phyloP scores from a whole-genome alignment of 1,140 invertebrate genomes.

The Akabosia matsudoensis region DNA sequence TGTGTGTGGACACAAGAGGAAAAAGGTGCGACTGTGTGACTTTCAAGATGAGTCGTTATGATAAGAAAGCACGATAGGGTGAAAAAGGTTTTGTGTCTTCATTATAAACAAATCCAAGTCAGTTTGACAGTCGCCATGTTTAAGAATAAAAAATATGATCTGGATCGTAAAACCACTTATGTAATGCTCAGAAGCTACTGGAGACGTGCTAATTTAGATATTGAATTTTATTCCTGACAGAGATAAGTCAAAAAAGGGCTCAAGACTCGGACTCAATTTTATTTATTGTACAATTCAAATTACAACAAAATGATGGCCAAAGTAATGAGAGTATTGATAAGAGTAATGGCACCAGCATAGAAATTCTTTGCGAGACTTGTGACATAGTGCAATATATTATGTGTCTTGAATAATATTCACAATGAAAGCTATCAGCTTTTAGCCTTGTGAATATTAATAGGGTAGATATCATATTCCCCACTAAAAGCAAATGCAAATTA shows the following conservation, averaged over 20 bases:
- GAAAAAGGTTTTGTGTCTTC: constrained; percentile 1
- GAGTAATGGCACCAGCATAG: not conserved
- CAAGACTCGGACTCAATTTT: not conserved
- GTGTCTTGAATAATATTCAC: not conserved
- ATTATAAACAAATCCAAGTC: not conserved
- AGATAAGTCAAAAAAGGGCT: not conserved
- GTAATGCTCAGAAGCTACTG: not conserved
- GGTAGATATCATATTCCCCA: no score
- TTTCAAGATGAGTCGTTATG: constrained; percentile 4
- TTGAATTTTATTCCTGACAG: not conserved
- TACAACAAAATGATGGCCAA: not conserved
- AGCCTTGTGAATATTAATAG: no score
- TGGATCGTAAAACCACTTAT: not conserved
- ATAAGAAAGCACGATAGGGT: constrained; percentile 7
- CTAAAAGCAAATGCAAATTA: no score
- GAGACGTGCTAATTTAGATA: not conserved
- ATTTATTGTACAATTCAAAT: not conserved
- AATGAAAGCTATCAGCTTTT: no score
- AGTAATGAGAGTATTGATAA: not conserved
- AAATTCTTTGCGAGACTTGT: not conserved
- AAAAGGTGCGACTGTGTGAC: constrained; percentile 22
- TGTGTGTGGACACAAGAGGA: not conserved
- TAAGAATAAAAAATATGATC: not conserved
- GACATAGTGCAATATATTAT: not conserved
- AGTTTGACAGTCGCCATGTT: not conserved